Conservation (phyloP, 2,113 vertebrate genomes). For the Rhodinocichla rosea region DNA sequence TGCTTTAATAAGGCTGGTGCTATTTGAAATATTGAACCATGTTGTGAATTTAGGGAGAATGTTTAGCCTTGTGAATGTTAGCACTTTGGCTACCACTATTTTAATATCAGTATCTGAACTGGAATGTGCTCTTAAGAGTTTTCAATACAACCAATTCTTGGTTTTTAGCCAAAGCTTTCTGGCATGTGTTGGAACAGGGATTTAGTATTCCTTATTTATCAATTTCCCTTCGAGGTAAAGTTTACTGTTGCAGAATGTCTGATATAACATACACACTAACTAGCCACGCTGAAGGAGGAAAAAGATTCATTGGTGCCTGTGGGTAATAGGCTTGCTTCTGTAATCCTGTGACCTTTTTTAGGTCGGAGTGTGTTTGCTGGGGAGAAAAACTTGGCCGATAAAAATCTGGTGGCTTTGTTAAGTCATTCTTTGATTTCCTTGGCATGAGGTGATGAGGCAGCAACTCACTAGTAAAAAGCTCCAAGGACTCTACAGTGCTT, state of each 20-base stretch:
- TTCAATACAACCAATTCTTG: not conserved
- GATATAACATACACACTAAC: not conserved
- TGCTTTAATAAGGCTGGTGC: not conserved
- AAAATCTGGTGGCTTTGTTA: not conserved
- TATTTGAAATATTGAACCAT: not conserved
- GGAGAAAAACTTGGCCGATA: not conserved
- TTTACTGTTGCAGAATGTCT: not conserved
- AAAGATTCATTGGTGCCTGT: not conserved
- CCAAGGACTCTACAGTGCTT: not conserved
- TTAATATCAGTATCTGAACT: not conserved
- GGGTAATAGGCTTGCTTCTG: not conserved
- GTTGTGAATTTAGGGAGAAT: not conserved
- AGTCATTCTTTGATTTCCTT: not conserved
- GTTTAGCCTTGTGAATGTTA: not conserved
- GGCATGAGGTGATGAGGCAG: not conserved
- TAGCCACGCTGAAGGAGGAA: not conserved
- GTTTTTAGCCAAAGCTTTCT: slow-evolving; percentile 7
- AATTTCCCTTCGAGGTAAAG: not conserved
- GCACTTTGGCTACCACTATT: not conserved
- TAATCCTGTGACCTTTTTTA: not conserved
- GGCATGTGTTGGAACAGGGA: not conserved
- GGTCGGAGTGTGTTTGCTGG: not conserved
- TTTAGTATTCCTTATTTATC: not conserved
- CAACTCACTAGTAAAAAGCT: not conserved
- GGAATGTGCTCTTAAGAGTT: not conserved